Conservation (phyloP, 1,140 invertebrate species). For the Ceratina calcarata region DNA sequence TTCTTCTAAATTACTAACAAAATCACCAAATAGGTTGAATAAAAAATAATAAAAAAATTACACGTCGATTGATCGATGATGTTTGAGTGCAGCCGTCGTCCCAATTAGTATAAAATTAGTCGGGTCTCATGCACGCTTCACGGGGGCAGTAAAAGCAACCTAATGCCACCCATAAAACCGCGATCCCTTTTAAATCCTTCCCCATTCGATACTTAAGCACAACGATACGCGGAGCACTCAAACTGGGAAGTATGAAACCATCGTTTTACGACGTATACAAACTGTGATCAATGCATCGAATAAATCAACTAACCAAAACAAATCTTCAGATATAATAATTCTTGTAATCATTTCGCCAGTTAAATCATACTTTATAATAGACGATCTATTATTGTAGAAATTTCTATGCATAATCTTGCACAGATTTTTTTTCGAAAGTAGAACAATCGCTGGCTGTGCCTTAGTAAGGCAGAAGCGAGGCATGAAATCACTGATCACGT, state of each 20-base stretch:
- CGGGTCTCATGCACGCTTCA: not conserved
- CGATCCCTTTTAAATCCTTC: constrained; percentile 75
- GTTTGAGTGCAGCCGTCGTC: not conserved
- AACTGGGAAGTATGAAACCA: constrained; percentile 76
- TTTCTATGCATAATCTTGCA: too few species aligned
- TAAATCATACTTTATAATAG: too few species aligned
- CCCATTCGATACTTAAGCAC: constrained; percentile 62
- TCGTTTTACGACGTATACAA: constrained; percentile 76
- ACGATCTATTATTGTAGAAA: too few species aligned
- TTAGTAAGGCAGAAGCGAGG: constrained; percentile 7
- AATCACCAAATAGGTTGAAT: too few species aligned
- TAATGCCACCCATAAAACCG: constrained; percentile 73
- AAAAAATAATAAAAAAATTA: not conserved
- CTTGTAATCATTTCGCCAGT: too few species aligned
- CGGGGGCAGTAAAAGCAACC: constrained; percentile 37
- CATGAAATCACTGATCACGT: constrained; percentile 44
- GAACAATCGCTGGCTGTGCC: not conserved
- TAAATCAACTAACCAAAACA: too few species aligned
- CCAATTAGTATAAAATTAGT: constrained; percentile 57
- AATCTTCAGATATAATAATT: too few species aligned
- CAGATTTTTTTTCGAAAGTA: not conserved
- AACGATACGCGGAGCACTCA: constrained; percentile 56
- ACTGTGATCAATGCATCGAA: constrained; percentile 50
- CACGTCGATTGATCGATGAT: not conserved
- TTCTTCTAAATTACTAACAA: too few species aligned